phyloP scores from a whole-genome alignment of 2,888 invertebrate species.

The Trissolcus japonicus region DNA sequence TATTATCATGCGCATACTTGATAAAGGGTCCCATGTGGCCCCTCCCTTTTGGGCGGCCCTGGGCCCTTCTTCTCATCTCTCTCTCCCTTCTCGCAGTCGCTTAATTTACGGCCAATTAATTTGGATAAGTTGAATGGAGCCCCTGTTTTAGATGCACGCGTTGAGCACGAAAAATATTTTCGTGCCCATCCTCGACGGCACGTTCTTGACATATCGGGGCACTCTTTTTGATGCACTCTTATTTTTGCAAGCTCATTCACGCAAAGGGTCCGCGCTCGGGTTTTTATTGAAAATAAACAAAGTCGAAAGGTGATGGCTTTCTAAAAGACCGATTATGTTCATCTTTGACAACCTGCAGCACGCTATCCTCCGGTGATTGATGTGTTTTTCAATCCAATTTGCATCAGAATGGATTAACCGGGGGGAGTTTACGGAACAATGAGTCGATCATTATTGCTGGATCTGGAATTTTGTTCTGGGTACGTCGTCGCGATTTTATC shows the following conservation, averaged over 20 bases:
- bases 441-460: neutral
- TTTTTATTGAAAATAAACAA: conserved; percentile 21
- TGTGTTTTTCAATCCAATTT: conserved; percentile 45
- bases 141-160: conserved; percentile 73
- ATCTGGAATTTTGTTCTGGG: conserved; percentile 18
- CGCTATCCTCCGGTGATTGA: conserved; percentile 28
- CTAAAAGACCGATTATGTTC: conserved; percentile 38
- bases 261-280: conserved; percentile 4
- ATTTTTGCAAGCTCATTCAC: conserved; percentile 38
- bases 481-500: neutral
- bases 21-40: conserved; percentile 20
- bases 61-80: conserved; percentile 52
- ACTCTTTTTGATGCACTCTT: conserved; percentile 41
- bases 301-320: conserved; percentile 25
- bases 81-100: conserved; percentile 65
- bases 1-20: neutral
- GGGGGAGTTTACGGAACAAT: conserved; percentile 18
- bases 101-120: conserved; percentile 77
- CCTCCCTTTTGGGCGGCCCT: conserved; percentile 50
- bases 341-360: conserved; percentile 39
- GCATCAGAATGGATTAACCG: conserved; percentile 21
- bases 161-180: conserved; percentile 70
- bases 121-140: conserved; percentile 75
- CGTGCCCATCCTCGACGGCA: conserved; percentile 48
- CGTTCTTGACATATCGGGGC: conserved; percentile 46